These are phyloP conservation scores for Schrankia costaestrigalis DNA, from an alignment of 2,888 invertebrate genomes.

Conservation along the genomic window DNA sequence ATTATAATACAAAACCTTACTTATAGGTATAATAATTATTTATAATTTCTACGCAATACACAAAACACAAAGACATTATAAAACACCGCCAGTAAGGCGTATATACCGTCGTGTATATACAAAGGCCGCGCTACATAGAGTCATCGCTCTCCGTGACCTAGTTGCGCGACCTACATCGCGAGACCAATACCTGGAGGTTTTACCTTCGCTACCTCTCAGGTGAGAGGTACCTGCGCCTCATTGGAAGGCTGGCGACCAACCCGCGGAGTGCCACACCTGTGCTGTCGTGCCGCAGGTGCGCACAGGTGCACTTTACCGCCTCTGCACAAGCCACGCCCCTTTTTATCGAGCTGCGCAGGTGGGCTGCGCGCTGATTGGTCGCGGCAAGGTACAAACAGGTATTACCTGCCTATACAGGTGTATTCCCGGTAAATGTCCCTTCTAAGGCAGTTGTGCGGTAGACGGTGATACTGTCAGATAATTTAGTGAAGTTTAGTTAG, in stretches of 20 bases:
- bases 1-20: too few relatives aligned
- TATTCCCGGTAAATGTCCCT: slow-evolving; percentile 41
- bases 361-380: slow-evolving; percentile 75
- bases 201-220: slow-evolving; percentile 55
- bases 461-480: slow-evolving; percentile 26
- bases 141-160: slow-evolving; percentile 39
- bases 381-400: slow-evolving; percentile 61
- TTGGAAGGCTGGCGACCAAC: slow-evolving; percentile 54
- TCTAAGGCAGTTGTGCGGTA: slow-evolving; percentile 35
- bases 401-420: slow-evolving; percentile 59
- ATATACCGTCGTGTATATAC: too few relatives aligned
- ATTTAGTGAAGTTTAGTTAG: slow-evolving; percentile 26
- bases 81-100: too few relatives aligned
- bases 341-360: slow-evolving; percentile 79
- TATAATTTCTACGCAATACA: too few relatives aligned
- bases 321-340: slow-evolving; percentile 59
- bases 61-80: too few relatives aligned
- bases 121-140: too few relatives aligned
- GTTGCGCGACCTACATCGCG: slow-evolving; percentile 39
- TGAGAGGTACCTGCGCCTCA: slow-evolving; percentile 36
- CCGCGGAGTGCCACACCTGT: slow-evolving; percentile 47
- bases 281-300: slow-evolving; percentile 51
- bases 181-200: slow-evolving; percentile 52
- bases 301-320: slow-evolving; percentile 54
- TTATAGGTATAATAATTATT: too few relatives aligned